phyloP scores from a whole-genome alignment of 1,140 invertebrate genomes.

The Lasioglossum baleicum region DNA sequence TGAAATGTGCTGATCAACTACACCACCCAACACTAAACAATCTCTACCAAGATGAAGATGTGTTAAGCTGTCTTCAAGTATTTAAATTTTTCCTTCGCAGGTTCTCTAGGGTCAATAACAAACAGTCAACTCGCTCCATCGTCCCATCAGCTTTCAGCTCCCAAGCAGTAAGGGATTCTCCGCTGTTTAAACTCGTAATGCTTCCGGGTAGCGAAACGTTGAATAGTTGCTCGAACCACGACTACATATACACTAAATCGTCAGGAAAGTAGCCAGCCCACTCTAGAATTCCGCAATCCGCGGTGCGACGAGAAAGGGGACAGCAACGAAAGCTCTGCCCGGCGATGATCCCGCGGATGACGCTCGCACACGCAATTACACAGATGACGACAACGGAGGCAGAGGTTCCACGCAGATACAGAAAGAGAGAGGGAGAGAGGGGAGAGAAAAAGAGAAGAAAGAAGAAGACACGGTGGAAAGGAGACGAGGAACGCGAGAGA shows the following conservation, averaged over 20 bases:
- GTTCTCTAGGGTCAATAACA: too few relatives aligned
- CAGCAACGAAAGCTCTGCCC: neutral
- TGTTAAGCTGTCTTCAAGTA: too few relatives aligned
- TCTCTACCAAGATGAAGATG: too few relatives aligned
- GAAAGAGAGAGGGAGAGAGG: conserved; percentile 23
- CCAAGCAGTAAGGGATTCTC: neutral
- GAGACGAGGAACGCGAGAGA: conserved; percentile 12
- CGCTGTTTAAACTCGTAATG: too few relatives aligned
- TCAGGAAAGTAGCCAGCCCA: neutral
- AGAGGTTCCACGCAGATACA: conserved; percentile 40
- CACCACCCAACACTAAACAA: too few relatives aligned
- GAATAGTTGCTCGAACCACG: too few relatives aligned
- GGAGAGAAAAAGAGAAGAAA: conserved; percentile 41
- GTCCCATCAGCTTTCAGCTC: neutral
- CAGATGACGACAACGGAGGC: conserved; percentile 38
- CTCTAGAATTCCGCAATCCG: neutral
- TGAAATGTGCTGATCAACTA: too few relatives aligned
- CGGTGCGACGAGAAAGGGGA: neutral
- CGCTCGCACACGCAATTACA: conserved; percentile 52
- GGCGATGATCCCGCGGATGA: conserved; percentile 40
- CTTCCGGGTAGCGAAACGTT: too few relatives aligned
- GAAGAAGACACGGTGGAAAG: conserved; percentile 22
- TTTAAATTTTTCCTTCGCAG: too few relatives aligned
- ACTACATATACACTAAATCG: too few relatives aligned
- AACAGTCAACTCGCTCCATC: too few relatives aligned